Conservation (phyloP, 2,113 vertebrate species). For the Ivindomyrus marchei region DNA sequence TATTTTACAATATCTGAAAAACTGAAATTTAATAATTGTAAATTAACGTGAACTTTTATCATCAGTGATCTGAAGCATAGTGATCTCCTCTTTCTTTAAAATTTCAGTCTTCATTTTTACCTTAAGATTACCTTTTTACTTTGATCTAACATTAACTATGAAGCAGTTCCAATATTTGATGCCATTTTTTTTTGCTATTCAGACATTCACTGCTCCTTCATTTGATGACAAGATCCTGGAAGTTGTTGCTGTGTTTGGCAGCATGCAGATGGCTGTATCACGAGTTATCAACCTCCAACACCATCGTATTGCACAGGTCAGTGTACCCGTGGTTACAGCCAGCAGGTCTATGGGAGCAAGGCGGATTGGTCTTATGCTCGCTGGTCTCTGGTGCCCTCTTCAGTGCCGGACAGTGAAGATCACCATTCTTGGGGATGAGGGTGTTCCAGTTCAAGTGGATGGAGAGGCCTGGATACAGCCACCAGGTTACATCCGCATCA, state of each 20-base stretch:
- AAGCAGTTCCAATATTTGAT: background rate
- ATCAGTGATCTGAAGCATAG: background rate
- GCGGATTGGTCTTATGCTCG: background rate
- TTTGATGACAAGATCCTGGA: constrained; percentile 97
- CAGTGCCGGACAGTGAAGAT: constrained; percentile 96
- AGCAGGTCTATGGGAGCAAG: background rate
- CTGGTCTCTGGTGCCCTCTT: background rate
- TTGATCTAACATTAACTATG: background rate
- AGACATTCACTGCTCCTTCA: constrained; percentile 92
- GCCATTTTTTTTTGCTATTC: constrained; percentile 16
- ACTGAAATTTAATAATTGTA: background rate
- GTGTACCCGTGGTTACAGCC: background rate
- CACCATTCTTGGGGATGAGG: constrained; percentile 90
- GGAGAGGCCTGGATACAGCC: constrained; percentile 98
- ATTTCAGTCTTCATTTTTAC: background rate
- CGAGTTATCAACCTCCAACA: constrained; percentile 93
- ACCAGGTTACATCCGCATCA: constrained; percentile 87
- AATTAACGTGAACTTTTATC: background rate
- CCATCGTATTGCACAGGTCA: constrained; percentile 92
- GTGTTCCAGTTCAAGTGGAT: constrained; percentile 94
- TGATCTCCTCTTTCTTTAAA: background rate
- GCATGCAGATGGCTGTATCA: constrained; percentile 98
- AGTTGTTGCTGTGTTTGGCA: constrained; percentile 94
- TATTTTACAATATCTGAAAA: background rate
- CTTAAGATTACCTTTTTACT: background rate